phyloP scores from a whole-genome alignment of 2,888 invertebrate species.

The Cephus runcator region DNA sequence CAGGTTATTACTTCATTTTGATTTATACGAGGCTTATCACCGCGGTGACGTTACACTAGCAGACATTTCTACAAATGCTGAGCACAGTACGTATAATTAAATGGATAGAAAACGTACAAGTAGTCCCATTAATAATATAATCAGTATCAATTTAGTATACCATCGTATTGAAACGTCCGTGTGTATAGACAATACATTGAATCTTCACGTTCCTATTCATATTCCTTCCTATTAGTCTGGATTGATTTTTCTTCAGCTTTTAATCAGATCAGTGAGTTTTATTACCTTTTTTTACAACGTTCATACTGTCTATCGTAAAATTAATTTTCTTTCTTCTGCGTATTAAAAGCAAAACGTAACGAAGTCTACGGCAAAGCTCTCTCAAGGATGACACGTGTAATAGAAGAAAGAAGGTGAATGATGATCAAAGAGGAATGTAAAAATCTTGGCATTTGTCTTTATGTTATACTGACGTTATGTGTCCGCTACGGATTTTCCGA shows the following conservation, averaged over 20 bases:
- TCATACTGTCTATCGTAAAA: neutral
- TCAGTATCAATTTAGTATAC: neutral
- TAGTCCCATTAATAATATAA: neutral
- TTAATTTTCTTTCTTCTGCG: no score
- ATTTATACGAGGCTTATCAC: neutral
- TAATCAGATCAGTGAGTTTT: neutral
- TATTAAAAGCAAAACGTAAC: neutral
- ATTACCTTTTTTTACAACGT: neutral
- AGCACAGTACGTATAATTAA: neutral
- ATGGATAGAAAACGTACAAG: neutral
- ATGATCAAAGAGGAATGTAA: conserved; percentile 13
- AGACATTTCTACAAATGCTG: neutral
- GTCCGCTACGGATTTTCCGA: conserved; percentile 5
- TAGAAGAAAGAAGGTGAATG: conserved; percentile 1
- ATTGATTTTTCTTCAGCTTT: neutral
- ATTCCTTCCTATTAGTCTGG: neutral
- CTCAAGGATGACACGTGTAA: neutral
- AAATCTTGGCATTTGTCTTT: neutral
- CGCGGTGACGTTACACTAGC: neutral
- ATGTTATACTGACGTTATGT: conserved; percentile 5
- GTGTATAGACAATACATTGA: neutral
- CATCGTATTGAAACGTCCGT: neutral
- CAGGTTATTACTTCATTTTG: neutral
- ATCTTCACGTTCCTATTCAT: neutral
- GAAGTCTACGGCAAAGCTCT: neutral